Evolutionary conservation across 2,113 vertebrate genomes (phyloP).

Genomic region (Antigone vipio): DNA sequence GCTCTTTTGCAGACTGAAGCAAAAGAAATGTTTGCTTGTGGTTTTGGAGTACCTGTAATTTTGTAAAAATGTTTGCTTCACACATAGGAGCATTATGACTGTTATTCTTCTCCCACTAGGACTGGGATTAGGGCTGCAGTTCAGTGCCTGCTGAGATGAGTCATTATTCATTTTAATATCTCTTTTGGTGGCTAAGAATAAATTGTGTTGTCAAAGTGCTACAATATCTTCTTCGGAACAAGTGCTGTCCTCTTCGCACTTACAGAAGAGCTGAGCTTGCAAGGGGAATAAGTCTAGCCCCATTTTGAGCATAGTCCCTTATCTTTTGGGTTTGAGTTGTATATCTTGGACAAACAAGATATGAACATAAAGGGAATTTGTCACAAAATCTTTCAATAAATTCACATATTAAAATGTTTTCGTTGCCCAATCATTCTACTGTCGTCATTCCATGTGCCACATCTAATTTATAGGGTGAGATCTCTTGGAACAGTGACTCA

Average conservation of each 20-base stretch:
- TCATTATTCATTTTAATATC: background rate
- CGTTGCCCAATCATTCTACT: background rate
- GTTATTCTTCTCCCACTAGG: background rate
- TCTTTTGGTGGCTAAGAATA: background rate
- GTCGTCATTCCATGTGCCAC: background rate
- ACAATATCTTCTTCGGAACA: background rate
- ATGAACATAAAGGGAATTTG: background rate
- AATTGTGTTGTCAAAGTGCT: background rate
- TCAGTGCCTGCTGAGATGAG: background rate
- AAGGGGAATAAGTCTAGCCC: background rate
- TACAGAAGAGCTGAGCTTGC: background rate
- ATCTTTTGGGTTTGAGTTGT: background rate
- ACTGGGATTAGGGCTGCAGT: background rate
- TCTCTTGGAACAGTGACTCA: conserved; percentile 39
- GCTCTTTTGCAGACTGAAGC: background rate
- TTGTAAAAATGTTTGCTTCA: background rate
- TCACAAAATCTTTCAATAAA: background rate
- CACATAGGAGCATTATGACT: background rate
- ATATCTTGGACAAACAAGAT: background rate
- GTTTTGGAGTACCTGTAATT: background rate
- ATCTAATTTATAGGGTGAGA: conserved; percentile 3
- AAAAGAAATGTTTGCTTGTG: background rate
- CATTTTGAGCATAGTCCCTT: background rate
- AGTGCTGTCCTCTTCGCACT: background rate
- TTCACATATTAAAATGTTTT: conserved; percentile 9